Evolutionary conservation across 2,888 invertebrate species (phyloP), one percentile per base, ranked within the genome.

Genomic region (Trichopoda pennipes): DNA sequence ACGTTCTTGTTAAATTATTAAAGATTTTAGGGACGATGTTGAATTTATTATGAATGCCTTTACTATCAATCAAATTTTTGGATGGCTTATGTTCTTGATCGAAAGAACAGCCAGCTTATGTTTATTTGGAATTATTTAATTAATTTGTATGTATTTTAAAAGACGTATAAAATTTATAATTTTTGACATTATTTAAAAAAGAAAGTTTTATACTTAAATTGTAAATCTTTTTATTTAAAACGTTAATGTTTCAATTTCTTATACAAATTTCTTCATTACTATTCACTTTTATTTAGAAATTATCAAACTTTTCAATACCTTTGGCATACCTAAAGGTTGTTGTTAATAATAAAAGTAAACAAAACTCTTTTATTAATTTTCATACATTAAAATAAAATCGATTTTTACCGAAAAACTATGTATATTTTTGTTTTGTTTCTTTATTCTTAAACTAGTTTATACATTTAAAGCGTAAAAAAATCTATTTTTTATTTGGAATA

Each of bases 381-480:
- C 28, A 63, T 21, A 35, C 12, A 58, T 16, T 66, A 63, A 72
- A 61, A 44, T 55, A 47, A 74, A 63, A 73, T 64, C 55, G 47
- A 63, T 0, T 28, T 38, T 55, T 28, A 60, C 17, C 60, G 1
- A n/a, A 28, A 28, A 6, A 28, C 28, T 28, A 6, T 9, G 16
- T 6, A 42, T n/a, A 6, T 44, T 16, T 60, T 51, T 19, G 4
- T 14, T 1, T n/a, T 12, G 1, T 58, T 66, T 44, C 16, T 38
- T 77, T 49, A 64, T 69, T 77, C 38, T 47, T 55, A 17, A 63
- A 56, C 17, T 28, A 35, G 53, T 58, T 75, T 80, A 69, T 74
- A 80, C 74, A 49, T 44, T 63, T 32, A 28, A 51, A 53, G 69
- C 70, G 73, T 80, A 70, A 70, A 51, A n/a, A 19, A 6, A 3